Conservation (phyloP, 2,888 invertebrate genomes). For the Ceramica pisi region DNA sequence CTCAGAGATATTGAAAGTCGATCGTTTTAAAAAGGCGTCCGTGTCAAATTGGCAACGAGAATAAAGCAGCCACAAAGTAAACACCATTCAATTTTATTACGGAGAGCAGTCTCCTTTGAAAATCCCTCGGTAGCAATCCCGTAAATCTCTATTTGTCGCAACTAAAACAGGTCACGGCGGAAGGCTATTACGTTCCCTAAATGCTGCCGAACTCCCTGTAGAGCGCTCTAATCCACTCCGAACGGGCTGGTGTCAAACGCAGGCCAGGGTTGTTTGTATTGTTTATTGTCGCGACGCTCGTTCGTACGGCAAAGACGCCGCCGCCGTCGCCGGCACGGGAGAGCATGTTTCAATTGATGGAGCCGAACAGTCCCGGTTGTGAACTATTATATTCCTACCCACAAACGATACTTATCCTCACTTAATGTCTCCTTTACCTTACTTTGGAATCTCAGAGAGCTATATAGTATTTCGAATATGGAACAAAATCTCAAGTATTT, state of each 20-base stretch:
- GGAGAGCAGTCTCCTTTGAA: conserved; percentile 80
- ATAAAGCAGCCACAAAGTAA: conserved; percentile 83
- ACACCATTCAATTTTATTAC: conserved; percentile 88
- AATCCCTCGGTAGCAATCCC: conserved; percentile 85
- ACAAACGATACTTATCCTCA: conserved; percentile 79
- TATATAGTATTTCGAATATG: conserved; percentile 63
- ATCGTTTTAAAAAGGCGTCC: conserved; percentile 59
- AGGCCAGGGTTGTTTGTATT: conserved; percentile 90
- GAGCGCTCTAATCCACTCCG: conserved; percentile 90
- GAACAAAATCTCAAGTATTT: conserved; percentile 60
- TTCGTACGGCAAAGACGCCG: conserved; percentile 86
- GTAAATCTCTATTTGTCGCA: conserved; percentile 91
- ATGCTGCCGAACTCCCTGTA: conserved; percentile 89
- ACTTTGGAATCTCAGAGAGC: conserved; percentile 66
- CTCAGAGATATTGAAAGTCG: conserved; percentile 71
- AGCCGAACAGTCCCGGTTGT: conserved; percentile 76
- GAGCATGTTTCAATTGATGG: conserved; percentile 87
- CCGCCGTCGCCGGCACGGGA: conserved; percentile 75
- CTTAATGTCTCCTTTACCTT: conserved; percentile 76
- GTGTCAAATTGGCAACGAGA: conserved; percentile 70
- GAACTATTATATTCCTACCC: conserved; percentile 80
- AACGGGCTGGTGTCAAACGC: conserved; percentile 90
- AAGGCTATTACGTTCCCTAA: conserved; percentile 90
- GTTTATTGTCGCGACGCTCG: conserved; percentile 89
- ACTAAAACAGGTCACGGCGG: conserved; percentile 90